These are phyloP conservation scores for Hippasteria phrygiana DNA, from an alignment of 53 echinoderm and acorn worm genomes.

Conservation along the genomic window DNA sequence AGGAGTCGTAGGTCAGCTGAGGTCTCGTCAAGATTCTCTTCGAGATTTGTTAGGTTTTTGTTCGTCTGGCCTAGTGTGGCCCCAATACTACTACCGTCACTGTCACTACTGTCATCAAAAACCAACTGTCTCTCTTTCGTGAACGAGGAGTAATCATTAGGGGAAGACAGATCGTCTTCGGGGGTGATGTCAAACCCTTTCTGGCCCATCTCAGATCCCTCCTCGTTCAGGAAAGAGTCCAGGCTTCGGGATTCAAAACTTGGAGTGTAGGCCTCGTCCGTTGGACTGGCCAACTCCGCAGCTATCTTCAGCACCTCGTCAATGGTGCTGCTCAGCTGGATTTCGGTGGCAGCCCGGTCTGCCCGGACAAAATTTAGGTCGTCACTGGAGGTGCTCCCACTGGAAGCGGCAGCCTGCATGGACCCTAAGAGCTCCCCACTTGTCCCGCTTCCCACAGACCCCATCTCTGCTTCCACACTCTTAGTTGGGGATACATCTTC, in stretches of 20 bases:
- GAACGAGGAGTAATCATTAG: slow-evolving; percentile 73
- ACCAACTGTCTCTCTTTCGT: slow-evolving; percentile 83
- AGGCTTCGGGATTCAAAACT: slow-evolving; percentile 76
- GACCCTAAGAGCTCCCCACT: slow-evolving; percentile 53
- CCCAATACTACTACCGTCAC: slow-evolving; percentile 65
- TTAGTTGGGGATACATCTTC: slow-evolving; percentile 66
- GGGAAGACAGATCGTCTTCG: slow-evolving; percentile 30
- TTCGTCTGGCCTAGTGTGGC: slow-evolving; percentile 77
- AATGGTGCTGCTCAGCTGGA: slow-evolving; percentile 64
- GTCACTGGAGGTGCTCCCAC: slow-evolving; percentile 65
- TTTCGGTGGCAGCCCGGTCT: slow-evolving; percentile 61
- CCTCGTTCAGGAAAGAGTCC: slow-evolving; percentile 71
- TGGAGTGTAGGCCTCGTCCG: slow-evolving; percentile 63
- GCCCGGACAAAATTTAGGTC: slow-evolving; percentile 42
- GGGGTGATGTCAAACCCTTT: not conserved
- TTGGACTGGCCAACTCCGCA: slow-evolving; percentile 74
- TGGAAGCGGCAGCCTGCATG: slow-evolving; percentile 58
- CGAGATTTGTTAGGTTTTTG: slow-evolving; percentile 65
- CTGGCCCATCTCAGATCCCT: slow-evolving; percentile 46
- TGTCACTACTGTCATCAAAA: slow-evolving; percentile 74
- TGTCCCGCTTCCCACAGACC: slow-evolving; percentile 35
- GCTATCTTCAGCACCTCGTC: slow-evolving; percentile 74
- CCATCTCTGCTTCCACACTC: slow-evolving; percentile 50
- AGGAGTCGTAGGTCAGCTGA: slow-evolving; percentile 69
- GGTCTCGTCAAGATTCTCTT: slow-evolving; percentile 72